phyloP scores from a whole-genome alignment of 1,140 invertebrate species.

The Prorops nasuta region DNA sequence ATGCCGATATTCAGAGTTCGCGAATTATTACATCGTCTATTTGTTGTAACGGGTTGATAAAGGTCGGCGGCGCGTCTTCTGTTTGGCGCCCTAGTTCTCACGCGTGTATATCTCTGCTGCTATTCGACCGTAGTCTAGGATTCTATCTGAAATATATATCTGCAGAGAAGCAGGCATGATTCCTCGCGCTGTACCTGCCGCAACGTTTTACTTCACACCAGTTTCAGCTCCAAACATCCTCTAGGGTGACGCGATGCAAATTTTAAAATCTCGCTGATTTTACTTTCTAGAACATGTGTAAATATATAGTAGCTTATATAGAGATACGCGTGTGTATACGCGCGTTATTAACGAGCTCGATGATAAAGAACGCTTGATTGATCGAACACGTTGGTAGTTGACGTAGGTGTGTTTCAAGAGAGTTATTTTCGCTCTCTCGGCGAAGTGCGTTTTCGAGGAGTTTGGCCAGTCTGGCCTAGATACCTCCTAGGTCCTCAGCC shows the following conservation, averaged over 20 bases:
- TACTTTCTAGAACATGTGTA: too few species aligned
- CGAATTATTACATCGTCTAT: slow-evolving; percentile 14
- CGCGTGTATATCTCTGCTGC: slow-evolving; percentile 9
- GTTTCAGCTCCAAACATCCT: background rate
- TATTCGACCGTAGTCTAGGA: background rate
- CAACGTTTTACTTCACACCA: background rate
- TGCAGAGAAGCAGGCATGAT: background rate
- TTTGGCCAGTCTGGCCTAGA: background rate
- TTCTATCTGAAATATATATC: background rate
- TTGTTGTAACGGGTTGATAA: slow-evolving; percentile 25
- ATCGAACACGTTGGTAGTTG: too few species aligned
- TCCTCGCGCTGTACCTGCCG: background rate
- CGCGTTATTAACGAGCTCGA: too few species aligned
- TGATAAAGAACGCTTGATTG: too few species aligned
- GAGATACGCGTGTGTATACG: too few species aligned
- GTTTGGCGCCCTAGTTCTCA: slow-evolving; percentile 24
- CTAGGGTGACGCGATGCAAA: too few species aligned
- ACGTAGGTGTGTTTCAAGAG: too few species aligned
- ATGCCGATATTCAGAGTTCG: background rate
- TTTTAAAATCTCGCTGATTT: too few species aligned
- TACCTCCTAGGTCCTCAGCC: slow-evolving; percentile 5
- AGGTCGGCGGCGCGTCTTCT: slow-evolving; percentile 22
- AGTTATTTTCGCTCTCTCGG: slow-evolving; percentile 14
- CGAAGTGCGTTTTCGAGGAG: slow-evolving; percentile 8
- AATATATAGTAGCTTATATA: too few species aligned